A percentile compares a stretch with the other conserved stretches of the same genome.
These are phyloP conservation scores for Aelia acuminata DNA, from an alignment of 2,888 invertebrate genomes.

Conservation along the genomic window DNA sequence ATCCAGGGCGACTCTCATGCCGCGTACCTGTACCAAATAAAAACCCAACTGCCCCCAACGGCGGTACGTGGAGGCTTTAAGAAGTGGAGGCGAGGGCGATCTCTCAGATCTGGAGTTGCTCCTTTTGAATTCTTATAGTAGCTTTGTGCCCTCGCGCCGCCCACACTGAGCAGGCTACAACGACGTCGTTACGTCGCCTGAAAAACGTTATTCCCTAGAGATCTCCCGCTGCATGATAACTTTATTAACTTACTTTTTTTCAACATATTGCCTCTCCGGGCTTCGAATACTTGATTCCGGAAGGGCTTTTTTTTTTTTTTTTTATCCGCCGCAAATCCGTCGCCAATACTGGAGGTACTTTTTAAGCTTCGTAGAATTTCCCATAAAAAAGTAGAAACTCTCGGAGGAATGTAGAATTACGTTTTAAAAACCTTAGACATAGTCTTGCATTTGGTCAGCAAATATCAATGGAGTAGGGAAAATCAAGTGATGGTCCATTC, in stretches of 20 bases:
- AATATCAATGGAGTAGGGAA: no score
- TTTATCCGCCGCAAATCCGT: background rate
- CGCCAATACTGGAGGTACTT: background rate
- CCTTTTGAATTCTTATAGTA: conserved; percentile 46
- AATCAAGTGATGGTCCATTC: no score
- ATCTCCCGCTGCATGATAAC: conserved; percentile 53
- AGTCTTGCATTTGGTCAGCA: no score
- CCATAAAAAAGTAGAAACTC: background rate
- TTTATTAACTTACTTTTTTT: conserved; percentile 57
- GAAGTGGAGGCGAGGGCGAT: conserved; percentile 43
- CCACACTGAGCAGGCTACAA: conserved; percentile 31
- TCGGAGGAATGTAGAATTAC: background rate
- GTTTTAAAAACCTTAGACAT: background rate
- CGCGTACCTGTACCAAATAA: conserved; percentile 40
- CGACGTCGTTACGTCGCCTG: conserved; percentile 54
- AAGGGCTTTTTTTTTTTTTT: background rate
- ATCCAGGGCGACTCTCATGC: background rate
- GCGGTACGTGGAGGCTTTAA: conserved; percentile 44
- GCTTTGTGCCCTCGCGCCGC: conserved; percentile 43
- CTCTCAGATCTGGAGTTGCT: conserved; percentile 45
- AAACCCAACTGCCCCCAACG: conserved; percentile 39
- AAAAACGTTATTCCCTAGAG: conserved; percentile 36
- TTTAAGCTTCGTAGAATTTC: background rate
- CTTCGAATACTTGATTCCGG: conserved; percentile 37
- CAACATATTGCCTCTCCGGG: conserved; percentile 25